These are phyloP conservation scores for Epicampocera succincta DNA, from an alignment of 2,888 invertebrate genomes.

Conservation along the genomic window DNA sequence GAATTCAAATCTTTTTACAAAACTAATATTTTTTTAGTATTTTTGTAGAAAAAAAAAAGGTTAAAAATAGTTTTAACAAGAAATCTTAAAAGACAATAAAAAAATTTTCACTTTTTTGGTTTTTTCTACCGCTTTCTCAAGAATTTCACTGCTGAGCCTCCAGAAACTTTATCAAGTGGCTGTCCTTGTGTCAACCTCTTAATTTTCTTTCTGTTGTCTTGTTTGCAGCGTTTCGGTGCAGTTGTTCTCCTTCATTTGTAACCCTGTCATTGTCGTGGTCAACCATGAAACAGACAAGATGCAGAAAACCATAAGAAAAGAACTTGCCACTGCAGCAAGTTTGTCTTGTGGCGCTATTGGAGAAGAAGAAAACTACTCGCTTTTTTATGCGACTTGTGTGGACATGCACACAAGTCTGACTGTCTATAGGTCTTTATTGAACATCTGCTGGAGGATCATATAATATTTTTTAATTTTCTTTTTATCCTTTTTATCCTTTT, in stretches of 20 bases:
- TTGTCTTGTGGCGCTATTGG: constrained; percentile 4
- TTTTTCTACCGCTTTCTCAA: too few relatives aligned
- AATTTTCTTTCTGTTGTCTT: constrained; percentile 4
- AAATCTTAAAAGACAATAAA: too few relatives aligned
- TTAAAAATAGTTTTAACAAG: too few relatives aligned
- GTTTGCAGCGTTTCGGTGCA: not conserved
- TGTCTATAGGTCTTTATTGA: constrained; percentile 46
- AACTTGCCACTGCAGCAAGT: constrained; percentile 38
- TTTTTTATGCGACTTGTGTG: too few relatives aligned
- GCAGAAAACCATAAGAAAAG: constrained; percentile 29
- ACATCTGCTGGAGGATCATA: constrained; percentile 56
- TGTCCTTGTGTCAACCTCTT: not conserved
- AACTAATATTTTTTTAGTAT: too few relatives aligned
- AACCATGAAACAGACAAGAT: constrained; percentile 29
- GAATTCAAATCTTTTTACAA: too few relatives aligned
- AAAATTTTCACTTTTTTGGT: too few relatives aligned
- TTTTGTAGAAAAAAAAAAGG: too few relatives aligned
- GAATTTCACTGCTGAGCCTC: too few relatives aligned
- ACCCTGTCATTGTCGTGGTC: constrained; percentile 42
- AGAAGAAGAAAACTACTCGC: too few relatives aligned
- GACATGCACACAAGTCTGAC: not conserved
- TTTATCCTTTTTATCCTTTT: not conserved
- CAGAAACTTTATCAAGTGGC: not conserved
- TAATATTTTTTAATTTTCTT: not conserved
- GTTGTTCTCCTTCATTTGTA: not conserved